Conservation (phyloP, 1,140 invertebrate species). For the Drosophila burlai region DNA sequence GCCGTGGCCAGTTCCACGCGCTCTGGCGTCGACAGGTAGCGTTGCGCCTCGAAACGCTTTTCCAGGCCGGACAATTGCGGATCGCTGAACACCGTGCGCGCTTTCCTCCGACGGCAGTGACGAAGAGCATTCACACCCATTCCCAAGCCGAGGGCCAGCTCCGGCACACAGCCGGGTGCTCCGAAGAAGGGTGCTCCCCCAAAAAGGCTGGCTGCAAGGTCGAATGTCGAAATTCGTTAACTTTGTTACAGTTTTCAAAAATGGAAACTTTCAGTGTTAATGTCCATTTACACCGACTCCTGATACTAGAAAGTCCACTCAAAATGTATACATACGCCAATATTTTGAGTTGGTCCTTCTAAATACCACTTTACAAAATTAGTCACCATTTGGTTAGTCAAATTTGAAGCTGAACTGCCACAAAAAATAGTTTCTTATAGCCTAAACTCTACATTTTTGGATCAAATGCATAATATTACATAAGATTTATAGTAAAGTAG, state of each 20-base stretch:
- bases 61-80: slow-evolving; percentile 97
- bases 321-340: neutral
- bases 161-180: slow-evolving; percentile 86
- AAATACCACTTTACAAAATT: neutral
- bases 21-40: slow-evolving; percentile 98
- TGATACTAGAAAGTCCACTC: neutral
- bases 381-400: neutral
- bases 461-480: too few species aligned
- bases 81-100: slow-evolving; percentile 99
- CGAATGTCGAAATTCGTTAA: slow-evolving; percentile 55
- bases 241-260: slow-evolving; percentile 40
- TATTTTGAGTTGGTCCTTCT: neutral
- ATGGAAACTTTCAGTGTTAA: slow-evolving; percentile 73
- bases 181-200: slow-evolving; percentile 80
- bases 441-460: neutral
- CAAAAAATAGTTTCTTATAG: neutral
- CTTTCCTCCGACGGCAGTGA: slow-evolving; percentile 96
- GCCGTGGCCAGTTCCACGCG: slow-evolving; percentile 96
- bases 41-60: slow-evolving; percentile 97
- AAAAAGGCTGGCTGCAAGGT: slow-evolving; percentile 78
- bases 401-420: neutral
- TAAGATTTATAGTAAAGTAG: too few species aligned
- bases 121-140: slow-evolving; percentile 91
- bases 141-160: slow-evolving; percentile 86
- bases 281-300: slow-evolving; percentile 41